phyloP scores from a whole-genome alignment of 2,888 invertebrate species.

The Sesamia inferens region DNA sequence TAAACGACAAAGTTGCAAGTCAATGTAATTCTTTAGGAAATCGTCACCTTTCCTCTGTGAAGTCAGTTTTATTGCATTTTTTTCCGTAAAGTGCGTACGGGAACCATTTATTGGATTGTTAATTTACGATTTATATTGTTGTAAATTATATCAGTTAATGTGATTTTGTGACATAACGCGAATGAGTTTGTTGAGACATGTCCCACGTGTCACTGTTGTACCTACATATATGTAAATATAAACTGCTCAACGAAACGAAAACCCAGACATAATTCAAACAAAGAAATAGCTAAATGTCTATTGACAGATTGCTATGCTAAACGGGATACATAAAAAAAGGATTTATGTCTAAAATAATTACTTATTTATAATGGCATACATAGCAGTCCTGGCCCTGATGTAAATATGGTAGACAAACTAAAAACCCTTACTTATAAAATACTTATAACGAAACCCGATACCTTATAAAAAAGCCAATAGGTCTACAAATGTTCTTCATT shows the following conservation, averaged over 20 bases:
- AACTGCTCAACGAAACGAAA: too few species aligned
- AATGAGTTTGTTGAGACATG: neutral
- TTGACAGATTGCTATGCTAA: too few species aligned
- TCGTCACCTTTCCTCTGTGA: slow-evolving; percentile 62
- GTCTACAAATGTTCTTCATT: neutral
- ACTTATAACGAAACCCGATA: neutral
- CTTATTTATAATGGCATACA: too few species aligned
- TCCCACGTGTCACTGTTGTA: slow-evolving; percentile 19
- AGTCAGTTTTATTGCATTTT: slow-evolving; percentile 53
- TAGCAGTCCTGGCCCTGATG: too few species aligned
- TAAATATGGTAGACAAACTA: too few species aligned
- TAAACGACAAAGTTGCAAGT: too few species aligned
- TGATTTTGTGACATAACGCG: slow-evolving; percentile 35
- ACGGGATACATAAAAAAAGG: neutral
- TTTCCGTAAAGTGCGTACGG: slow-evolving; percentile 39
- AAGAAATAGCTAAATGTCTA: too few species aligned
- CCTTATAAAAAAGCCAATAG: neutral
- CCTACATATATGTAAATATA: slow-evolving; percentile 6
- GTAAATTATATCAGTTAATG: slow-evolving; percentile 35
- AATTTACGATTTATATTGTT: slow-evolving; percentile 51
- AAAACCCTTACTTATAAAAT: neutral
- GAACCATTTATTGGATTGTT: slow-evolving; percentile 53
- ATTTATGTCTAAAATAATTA: slow-evolving; percentile 2
- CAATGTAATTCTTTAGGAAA: slow-evolving; percentile 47
- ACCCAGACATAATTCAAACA: too few species aligned